A percentile compares a stretch with the other conserved stretches of the same genome.
phyloP scores from a whole-genome alignment of 1,140 invertebrate genomes.

The Pararge aegeria region DNA sequence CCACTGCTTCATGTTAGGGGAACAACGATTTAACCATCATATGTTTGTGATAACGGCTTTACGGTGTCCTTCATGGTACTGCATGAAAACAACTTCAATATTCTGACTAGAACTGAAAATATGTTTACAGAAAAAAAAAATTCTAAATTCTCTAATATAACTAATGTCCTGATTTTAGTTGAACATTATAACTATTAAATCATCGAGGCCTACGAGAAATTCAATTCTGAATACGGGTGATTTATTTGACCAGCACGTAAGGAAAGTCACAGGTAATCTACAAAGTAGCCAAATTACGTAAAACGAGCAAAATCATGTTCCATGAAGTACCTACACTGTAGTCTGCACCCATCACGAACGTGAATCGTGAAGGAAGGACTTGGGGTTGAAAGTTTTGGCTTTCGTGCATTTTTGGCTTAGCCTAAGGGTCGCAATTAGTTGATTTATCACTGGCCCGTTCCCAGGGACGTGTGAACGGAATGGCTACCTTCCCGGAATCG shows the following conservation, averaged over 20 bases:
- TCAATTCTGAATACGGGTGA: too few species aligned
- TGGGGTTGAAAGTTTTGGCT: slow-evolving; percentile 1
- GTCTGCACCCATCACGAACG: neutral
- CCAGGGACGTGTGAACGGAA: slow-evolving; percentile 6
- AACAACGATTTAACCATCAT: too few species aligned
- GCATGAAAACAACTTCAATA: too few species aligned
- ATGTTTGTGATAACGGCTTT: too few species aligned
- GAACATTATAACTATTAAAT: too few species aligned
- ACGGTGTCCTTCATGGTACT: too few species aligned
- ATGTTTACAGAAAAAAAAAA: too few species aligned
- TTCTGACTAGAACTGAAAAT: too few species aligned
- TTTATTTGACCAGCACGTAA: neutral
- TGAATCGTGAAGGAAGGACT: neutral
- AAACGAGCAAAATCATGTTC: neutral
- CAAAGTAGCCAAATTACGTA: neutral
- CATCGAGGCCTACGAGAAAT: too few species aligned
- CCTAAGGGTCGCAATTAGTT: slow-evolving; percentile 11
- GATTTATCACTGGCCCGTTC: slow-evolving; percentile 8
- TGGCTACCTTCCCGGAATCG: neutral
- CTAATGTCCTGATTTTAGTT: too few species aligned
- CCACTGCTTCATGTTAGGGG: too few species aligned
- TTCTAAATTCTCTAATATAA: too few species aligned
- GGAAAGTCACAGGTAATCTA: neutral
- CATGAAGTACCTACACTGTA: neutral
- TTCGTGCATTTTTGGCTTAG: slow-evolving; percentile 3